Evolutionary conservation across 2,888 invertebrate species (phyloP).

Genomic region (Agrochola litura): DNA sequence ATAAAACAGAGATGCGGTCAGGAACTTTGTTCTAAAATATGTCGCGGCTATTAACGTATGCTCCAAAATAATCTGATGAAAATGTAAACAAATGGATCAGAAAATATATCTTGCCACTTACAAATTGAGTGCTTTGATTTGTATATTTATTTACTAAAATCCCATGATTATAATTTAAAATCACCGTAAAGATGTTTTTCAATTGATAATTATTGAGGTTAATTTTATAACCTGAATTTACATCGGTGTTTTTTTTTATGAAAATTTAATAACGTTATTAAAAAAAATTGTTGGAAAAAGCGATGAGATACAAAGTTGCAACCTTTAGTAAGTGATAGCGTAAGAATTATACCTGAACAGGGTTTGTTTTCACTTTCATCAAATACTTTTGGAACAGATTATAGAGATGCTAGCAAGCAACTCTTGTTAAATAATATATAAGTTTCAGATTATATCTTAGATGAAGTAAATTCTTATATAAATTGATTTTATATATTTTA

Average conservation of each 20-base stretch:
- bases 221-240: not conserved
- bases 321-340: not conserved
- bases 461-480: not conserved
- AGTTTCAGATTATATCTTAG: not conserved
- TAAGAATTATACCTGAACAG: not conserved
- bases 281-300: too few relatives aligned
- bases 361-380: not conserved
- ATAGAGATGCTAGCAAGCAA: not conserved
- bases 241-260: not conserved
- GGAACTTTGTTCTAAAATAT: constrained; percentile 38
- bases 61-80: not conserved
- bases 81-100: not conserved
- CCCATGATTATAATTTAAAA: not conserved
- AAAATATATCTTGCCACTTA: not conserved
- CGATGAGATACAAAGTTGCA: not conserved
- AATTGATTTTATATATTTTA: too few relatives aligned
- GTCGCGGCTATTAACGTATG: constrained; percentile 5
- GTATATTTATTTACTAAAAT: not conserved
- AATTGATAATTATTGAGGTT: not conserved
- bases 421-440: not conserved
- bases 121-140: not conserved
- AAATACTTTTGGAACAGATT: not conserved
- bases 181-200: not conserved
- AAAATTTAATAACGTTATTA: not conserved
- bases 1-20: constrained; percentile 24